A percentile compares a stretch with the other conserved stretches of the same genome.
Evolutionary conservation across 2,797 vertebrate genomes (phyloP).

Genomic region (Squalus acanthias): DNA sequence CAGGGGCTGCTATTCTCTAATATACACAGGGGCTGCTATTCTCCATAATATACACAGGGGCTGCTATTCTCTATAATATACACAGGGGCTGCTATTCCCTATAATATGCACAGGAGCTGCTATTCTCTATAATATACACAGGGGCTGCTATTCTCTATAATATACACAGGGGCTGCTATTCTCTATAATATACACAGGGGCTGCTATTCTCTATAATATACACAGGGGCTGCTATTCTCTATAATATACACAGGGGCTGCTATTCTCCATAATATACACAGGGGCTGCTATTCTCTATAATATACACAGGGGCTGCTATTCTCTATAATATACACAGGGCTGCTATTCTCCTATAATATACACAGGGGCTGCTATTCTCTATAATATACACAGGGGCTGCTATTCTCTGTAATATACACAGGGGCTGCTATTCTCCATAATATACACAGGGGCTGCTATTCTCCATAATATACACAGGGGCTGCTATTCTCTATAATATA

Average conservation of each 20-base stretch:
- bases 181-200: neutral
- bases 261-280: no score
- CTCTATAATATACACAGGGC: neutral
- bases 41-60: no score
- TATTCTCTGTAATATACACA: no score
- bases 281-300: neutral
- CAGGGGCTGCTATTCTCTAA: no score
- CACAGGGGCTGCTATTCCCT: no score
- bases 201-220: neutral
- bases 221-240: neutral
- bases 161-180: neutral
- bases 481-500: neutral
- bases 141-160: neutral
- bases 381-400: neutral
- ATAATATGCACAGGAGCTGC: neutral
- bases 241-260: neutral
- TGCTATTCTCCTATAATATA: neutral
- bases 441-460: no score
- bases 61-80: no score
- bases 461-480: neutral
- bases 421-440: no score
- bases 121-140: neutral
- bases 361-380: neutral
- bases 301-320: no score
- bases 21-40: no score